Base-by-base conservation (phyloP, 2,797 vertebrate genomes). In the Trichosurus vulpecula region DNA sequence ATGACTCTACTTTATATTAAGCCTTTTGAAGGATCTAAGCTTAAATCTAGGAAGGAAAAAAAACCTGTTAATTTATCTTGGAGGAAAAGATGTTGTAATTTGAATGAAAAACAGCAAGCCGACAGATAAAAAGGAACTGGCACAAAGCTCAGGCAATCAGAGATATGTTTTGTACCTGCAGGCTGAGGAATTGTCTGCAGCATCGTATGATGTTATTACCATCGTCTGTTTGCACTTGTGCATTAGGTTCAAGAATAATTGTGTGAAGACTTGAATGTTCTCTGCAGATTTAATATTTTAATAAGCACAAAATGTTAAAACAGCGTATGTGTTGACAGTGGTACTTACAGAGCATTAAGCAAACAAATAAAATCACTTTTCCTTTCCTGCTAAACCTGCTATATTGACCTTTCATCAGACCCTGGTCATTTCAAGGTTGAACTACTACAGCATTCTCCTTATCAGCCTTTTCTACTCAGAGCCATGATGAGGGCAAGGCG, bases 101-200 rank as follows among this genome's bases (percentile, higher is more conserved):
- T 96, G 98, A 98, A 93, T 97, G 92, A 98, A 98, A 98, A 97
- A 95, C 97, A 97, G 97, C 12, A 98, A 95, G 96, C 96, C 98
- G 95, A 97, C 97, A 92, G 92, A 97, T 95, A 97, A 97, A 98
- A 94, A 97, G 53, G 47, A 98, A 52, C 95, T 96, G 95, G 97
- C 96, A 93, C 97, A 97, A 95, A 95, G 94, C 93, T 98, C 93
- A 52, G 96, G 94, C 55, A 97, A 93, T 97, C 94, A 92, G 19
- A 93, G 93, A 96, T 94, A 96, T 95, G 92, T 96, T 94, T 95
- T 96, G 74, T 97, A 98, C 97, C 94, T 97, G 93, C 94, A 97
- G 97, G 93, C 96, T 94, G 87, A 97, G 54, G 98, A 95, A 98
- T 94, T 97, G 58, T 96, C 97, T 97, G 97, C 95, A 55, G 29